Base-by-base conservation (phyloP, 1,140 invertebrate genomes). In the Zaprionus inermis region DNA sequence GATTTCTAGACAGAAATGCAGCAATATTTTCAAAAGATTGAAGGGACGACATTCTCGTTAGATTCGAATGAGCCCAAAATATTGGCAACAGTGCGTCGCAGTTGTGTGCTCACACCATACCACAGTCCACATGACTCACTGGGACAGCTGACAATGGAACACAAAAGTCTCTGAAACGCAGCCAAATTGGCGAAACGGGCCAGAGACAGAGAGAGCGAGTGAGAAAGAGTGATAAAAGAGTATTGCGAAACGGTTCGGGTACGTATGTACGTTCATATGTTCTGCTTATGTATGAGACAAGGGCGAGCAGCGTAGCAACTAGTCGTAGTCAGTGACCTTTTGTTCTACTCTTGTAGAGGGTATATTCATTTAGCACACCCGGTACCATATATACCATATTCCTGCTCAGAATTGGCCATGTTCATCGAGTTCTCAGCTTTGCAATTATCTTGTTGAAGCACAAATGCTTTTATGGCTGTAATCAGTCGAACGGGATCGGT, bases 271-370 rank as follows among this genome's bases (percentile, higher is more conserved):
- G 9, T 16, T 16, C n/a, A 41, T 41, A 44, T 36, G 10, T 36
- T 10, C 2, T 44, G 6, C 16, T n/a, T 44, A 6, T 10, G 38
- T 16, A 5, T n/a, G 7, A 16, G 24, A 16, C 38, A 44, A 44
- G 38, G 44, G 11, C 1, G 44, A 12, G 10, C 34, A 57, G 55
- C 18, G 55, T 57, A 41, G 20, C 34, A 24, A 57, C 20, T 57
- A 22, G 55, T 57, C 55, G 55, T 57, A 20, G 55, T 57, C 55
- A 57, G 16, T 49, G 44, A 49, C 44, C 44, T 22, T 22, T 49
- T 11, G 1, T 44, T 16, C 2, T 16, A 41, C 38, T n/a, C 38
- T 41, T 10, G 38, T 7, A 41, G 38, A 16, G 1, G 36, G 14
- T 14, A 1, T 38, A 38, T 12, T 38, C 28, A 28, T 28, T 28